Conservation (phyloP, 2,888 invertebrate genomes). For the Epirrita christyi region DNA sequence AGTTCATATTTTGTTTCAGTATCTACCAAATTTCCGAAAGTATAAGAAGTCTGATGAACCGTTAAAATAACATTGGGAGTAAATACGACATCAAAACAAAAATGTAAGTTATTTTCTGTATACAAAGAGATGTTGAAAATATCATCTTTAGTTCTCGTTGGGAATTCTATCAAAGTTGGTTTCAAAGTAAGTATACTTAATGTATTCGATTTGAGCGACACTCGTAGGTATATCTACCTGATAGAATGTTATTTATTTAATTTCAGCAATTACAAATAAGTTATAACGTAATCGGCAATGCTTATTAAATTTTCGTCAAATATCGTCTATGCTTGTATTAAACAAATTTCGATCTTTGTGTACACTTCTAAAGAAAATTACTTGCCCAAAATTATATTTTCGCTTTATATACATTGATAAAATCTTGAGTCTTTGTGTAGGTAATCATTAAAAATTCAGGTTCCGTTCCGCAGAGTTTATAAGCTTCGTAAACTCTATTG, state of each 20-base stretch:
- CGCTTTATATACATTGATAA: conserved; percentile 19
- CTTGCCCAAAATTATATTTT: background rate
- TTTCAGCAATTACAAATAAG: background rate
- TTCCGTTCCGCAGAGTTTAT: conserved; percentile 47
- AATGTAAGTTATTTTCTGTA: conserved; percentile 47
- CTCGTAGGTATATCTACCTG: conserved; percentile 4
- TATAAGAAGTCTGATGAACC: conserved; percentile 18
- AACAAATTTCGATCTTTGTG: background rate
- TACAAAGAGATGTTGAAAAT: conserved; percentile 48
- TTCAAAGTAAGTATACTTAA: conserved; percentile 21
- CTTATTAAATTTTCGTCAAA: too few species aligned
- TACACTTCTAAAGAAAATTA: background rate
- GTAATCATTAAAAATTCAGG: conserved; percentile 60
- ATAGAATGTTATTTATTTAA: background rate
- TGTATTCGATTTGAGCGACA: conserved; percentile 21
- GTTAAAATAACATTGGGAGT: conserved; percentile 38
- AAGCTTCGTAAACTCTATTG: conserved; percentile 50
- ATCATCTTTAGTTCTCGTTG: conserved; percentile 45
- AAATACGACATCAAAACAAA: conserved; percentile 44
- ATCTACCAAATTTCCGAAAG: conserved; percentile 1
- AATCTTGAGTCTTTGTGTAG: conserved; percentile 41
- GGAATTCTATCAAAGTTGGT: conserved; percentile 44
- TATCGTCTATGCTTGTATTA: too few species aligned
- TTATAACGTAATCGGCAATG: background rate
- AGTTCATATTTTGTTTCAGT: conserved; percentile 3